Evolutionary conservation across 2,797 vertebrate species (phyloP), one percentile per base, ranked within the genome.

Genomic region (Phaenicophaeus curvirostris): DNA sequence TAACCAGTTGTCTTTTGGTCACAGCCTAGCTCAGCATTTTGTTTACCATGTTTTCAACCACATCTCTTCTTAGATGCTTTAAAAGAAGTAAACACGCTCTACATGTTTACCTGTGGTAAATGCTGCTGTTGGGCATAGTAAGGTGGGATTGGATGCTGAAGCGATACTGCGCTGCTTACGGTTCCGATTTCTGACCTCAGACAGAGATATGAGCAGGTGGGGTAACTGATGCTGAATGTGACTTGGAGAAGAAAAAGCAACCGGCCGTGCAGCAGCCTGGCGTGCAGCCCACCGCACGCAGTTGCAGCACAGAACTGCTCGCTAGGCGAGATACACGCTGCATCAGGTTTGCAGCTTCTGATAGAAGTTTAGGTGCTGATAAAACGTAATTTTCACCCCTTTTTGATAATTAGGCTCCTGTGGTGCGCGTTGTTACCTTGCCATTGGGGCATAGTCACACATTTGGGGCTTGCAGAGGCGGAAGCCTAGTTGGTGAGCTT

Each of bases 281-380:
- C 25, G 44, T 19, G 68, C 46, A 54, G 73, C n/a, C 33, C 0
- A 3, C 37, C 0, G 0, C 2, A 1, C 4, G 21, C 39, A 44
- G 51, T 10, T 63, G 30, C 5, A 9, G 4, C 23, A 20, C 0
- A 2, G 50, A 76, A 31, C 13, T 68, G 39, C 2, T 54, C 67
- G 28, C 18, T 68, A 35, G 8, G 69, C 11, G 28, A 50, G 28
- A 50, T 71, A 37, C 11, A 7, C 17, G 58, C 21, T 35, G 18
- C 21, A 37, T 51, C 37, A 28, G 16, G 41, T 41, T 44, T 61
- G 17, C 15, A 81, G 31, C 21, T 85, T 81, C 0, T 8, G 14
- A 1, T 18, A 3, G 2, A 23, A 25, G 7, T 27, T 48, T 25
- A 55, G 9, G 24, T 73, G 20, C 16, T 67, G 20, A 21, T 48